These are phyloP conservation scores for Brachyopa scutellaris DNA, from an alignment of 2,888 invertebrate species.

Conservation along the genomic window DNA sequence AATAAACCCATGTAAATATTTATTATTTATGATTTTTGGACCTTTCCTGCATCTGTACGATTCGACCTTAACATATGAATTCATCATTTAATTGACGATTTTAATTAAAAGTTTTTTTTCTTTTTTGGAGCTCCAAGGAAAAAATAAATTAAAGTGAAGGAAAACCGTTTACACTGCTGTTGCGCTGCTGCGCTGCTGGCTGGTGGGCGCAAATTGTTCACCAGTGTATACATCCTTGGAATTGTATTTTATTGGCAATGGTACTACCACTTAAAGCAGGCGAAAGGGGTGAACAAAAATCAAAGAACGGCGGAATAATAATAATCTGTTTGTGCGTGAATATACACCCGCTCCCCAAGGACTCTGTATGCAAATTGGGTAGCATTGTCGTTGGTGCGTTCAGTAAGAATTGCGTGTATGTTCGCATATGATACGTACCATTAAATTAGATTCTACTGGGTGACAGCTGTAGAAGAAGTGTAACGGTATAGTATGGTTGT, in stretches of 20 bases:
- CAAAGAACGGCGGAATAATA: constrained; percentile 33
- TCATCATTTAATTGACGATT: constrained; percentile 34
- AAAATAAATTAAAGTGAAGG: neutral
- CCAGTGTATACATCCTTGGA: constrained; percentile 29
- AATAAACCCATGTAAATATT: constrained; percentile 47
- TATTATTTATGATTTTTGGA: constrained; percentile 22
- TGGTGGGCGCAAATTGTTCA: constrained; percentile 9
- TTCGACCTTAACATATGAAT: constrained; percentile 12
- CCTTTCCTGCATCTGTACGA: no score
- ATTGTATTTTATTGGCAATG: constrained; percentile 65
- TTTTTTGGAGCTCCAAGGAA: neutral
- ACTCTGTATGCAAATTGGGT: constrained; percentile 37
- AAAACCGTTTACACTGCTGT: no score
- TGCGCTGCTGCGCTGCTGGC: neutral
- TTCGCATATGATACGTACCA: constrained; percentile 45
- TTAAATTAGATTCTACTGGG: constrained; percentile 26
- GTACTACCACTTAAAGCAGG: constrained; percentile 48
- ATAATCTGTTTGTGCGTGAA: constrained; percentile 49
- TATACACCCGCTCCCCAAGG: constrained; percentile 25
- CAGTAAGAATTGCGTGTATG: constrained; percentile 46
- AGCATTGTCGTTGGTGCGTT: constrained; percentile 4
- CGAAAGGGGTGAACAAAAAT: constrained; percentile 56
- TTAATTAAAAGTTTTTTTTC: constrained; percentile 34
- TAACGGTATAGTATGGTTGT: neutral
- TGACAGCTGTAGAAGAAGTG: constrained; percentile 23